Evolutionary conservation across 1,140 invertebrate species (phyloP).

Genomic region (Megalonaias nervosa): DNA sequence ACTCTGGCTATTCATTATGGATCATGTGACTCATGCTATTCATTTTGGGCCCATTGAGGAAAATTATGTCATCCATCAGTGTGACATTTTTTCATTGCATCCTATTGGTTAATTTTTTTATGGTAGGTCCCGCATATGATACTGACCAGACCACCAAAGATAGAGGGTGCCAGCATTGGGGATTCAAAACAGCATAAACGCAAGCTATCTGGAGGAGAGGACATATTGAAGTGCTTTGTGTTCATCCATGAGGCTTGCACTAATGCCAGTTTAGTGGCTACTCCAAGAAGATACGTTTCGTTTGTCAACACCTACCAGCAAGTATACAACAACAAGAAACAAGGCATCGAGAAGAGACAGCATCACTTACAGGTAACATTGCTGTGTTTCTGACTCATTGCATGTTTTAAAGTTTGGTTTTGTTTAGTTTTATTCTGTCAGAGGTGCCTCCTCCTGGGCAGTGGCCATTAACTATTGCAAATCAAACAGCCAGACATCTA

Average conservation of each 20-base stretch:
- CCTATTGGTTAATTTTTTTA: slow-evolving; percentile 1
- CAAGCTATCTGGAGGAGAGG: slow-evolving; percentile 65
- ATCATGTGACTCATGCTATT: neutral
- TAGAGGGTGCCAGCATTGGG: slow-evolving; percentile 65
- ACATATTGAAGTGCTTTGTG: slow-evolving; percentile 71
- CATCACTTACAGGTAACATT: slow-evolving; percentile 76
- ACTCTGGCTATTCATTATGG: too few relatives aligned
- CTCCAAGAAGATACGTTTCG: slow-evolving; percentile 76
- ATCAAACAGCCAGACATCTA: too few relatives aligned
- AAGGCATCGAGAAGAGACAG: slow-evolving; percentile 73
- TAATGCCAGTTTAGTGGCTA: slow-evolving; percentile 63
- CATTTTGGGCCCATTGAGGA: neutral
- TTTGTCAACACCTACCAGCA: slow-evolving; percentile 78
- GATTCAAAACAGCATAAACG: slow-evolving; percentile 58
- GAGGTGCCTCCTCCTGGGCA: too few relatives aligned
- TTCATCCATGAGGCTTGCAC: slow-evolving; percentile 72
- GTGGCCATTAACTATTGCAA: too few relatives aligned
- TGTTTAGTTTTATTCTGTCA: too few relatives aligned
- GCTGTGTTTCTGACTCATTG: neutral
- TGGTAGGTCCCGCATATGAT: slow-evolving; percentile 67
- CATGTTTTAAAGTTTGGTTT: neutral
- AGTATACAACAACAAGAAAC: slow-evolving; percentile 76
- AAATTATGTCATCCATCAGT: neutral
- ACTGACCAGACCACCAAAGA: slow-evolving; percentile 63
- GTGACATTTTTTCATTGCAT: neutral